Conservation (phyloP, 2,888 invertebrate genomes). For the Lapara coniferarum region DNA sequence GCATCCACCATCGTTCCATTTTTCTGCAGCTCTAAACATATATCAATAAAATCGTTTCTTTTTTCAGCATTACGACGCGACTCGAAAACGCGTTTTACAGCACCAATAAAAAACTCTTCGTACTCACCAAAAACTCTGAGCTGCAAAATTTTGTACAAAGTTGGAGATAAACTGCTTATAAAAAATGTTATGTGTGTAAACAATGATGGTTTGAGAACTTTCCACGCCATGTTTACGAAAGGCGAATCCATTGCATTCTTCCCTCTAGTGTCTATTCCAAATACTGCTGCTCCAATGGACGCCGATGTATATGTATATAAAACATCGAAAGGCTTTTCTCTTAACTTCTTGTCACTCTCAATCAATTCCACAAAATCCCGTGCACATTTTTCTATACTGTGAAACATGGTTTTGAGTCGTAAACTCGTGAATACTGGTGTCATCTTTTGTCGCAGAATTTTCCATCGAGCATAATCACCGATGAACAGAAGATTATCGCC, state of each 20-base stretch:
- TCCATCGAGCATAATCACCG: conserved; percentile 63
- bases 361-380: conserved; percentile 57
- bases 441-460: conserved; percentile 64
- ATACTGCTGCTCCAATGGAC: conserved; percentile 66
- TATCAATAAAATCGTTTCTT: conserved; percentile 62
- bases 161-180: conserved; percentile 47
- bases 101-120: conserved; percentile 61
- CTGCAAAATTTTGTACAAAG: conserved; percentile 48
- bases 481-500: conserved; percentile 62
- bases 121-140: conserved; percentile 56
- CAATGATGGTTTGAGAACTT: conserved; percentile 44
- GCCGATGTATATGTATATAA: conserved; percentile 62
- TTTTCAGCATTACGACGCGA: conserved; percentile 44
- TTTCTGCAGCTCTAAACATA: conserved; percentile 61
- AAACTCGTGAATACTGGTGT: conserved; percentile 65
- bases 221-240: conserved; percentile 60
- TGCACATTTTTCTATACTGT: conserved; percentile 59
- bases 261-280: conserved; percentile 66
- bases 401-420: conserved; percentile 71
- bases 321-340: conserved; percentile 51
- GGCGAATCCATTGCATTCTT: conserved; percentile 64
- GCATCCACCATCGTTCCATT: conserved; percentile 56
- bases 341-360: conserved; percentile 43
- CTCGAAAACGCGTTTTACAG: conserved; percentile 58
- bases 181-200: conserved; percentile 43